phyloP scores from a whole-genome alignment of 1,140 invertebrate genomes.

The Spodoptera frugiperda region DNA sequence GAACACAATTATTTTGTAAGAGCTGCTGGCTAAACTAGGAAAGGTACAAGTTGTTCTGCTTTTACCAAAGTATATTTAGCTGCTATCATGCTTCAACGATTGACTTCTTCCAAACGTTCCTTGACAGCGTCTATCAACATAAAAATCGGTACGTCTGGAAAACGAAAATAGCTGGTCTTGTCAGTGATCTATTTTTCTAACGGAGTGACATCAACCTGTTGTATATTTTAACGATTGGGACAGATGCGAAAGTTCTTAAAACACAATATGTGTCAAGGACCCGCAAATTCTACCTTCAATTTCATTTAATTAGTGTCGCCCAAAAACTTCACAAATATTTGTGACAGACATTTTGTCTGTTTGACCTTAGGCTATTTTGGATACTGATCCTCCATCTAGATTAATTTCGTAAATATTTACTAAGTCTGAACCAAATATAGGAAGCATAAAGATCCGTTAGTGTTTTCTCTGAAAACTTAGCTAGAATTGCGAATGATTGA shows the following conservation, averaged over 20 bases:
- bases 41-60: neutral
- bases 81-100: conserved; percentile 26
- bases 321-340: neutral
- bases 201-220: conserved; percentile 64
- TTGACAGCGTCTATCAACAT: conserved; percentile 40
- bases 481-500: conserved; percentile 40
- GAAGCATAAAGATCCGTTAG: conserved; percentile 45
- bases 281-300: conserved; percentile 46
- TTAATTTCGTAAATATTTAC: conserved; percentile 48
- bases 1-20: too few relatives aligned
- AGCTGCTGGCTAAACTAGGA: too few relatives aligned
- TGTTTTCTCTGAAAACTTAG: conserved; percentile 62
- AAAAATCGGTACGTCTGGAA: conserved; percentile 23
- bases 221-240: conserved; percentile 54
- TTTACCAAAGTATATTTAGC: neutral
- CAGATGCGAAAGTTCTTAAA: conserved; percentile 56
- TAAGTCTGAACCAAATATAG: conserved; percentile 53
- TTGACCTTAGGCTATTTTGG: conserved; percentile 45
- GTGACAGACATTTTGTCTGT: neutral
- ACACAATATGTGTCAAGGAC: conserved; percentile 68
- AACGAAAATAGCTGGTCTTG: conserved; percentile 57
- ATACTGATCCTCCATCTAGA: conserved; percentile 41
- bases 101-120: conserved; percentile 8
- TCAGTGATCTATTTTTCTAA: conserved; percentile 60
- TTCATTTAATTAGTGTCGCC: conserved; percentile 43